Base-by-base conservation (phyloP, 1,140 invertebrate genomes). In the Calliphora vicina region DNA sequence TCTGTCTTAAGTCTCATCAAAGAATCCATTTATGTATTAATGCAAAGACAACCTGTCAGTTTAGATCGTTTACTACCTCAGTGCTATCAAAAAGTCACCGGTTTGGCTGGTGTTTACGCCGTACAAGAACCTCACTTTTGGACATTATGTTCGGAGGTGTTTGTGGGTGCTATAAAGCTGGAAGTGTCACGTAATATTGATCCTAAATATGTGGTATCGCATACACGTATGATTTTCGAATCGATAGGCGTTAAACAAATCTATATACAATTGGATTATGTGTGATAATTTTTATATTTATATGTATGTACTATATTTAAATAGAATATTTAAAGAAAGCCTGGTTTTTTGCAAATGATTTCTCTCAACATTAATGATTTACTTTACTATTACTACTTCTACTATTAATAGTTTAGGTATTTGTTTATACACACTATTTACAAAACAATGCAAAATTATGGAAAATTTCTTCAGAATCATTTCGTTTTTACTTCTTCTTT, bases 101-200 rank as follows among this genome's bases (percentile, higher is more conserved):
- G 97, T 83, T 91, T 99, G 42, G 96, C 97, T 23, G 97, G 97
- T 15, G 97, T 98, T 2, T 96, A 96, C 87, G 96, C 96, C 82
- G 96, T 98, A 1, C 97, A 98, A 89, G 97, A 99, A 87, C 97
- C 97, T 1, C 97, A 99, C 88, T 99, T 99, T 90, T 99, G 98
- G 98, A 99, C 98, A 0, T 91, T 99, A 35, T 99, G 97, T 89
- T 97, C 96, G 87, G 97, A 98, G 83, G 94, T 96, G 15, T 98
- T 96, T 91, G 95, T 99, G 2, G 98, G 98, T 83, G 96, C 96
- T 85, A 90, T 99, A 17, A 99, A 99, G 91, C 90, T 99, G 43
- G 98, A 99, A 92, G 97, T 99, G 2, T 95, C 97, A 0, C 94
- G 94, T 87, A 95, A 96, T 85, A 97, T 97, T 1, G 97, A 99